Evolutionary conservation across 1,140 invertebrate genomes (phyloP), one percentile per base, ranked within the genome.

Genomic region (Eupristina koningsbergeri): DNA sequence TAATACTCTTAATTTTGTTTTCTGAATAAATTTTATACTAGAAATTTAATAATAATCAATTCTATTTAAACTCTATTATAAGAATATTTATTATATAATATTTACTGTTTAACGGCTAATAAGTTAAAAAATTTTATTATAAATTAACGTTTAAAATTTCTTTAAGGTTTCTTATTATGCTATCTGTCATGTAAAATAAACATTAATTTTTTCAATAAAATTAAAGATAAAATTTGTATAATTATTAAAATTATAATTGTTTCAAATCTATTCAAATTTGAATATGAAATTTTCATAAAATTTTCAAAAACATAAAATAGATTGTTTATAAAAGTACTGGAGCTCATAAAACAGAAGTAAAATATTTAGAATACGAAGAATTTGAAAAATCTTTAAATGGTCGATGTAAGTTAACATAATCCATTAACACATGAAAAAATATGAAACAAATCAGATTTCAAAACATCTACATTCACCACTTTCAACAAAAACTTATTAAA

Each of bases 401-500:
- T 50, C 39, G 19, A 19, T 22, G 47, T 47, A 67, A 29, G 78
- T 80, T 80, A 80, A 80, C 78, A 71, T 34, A 47, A 26, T 26
- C 67, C 80, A 81, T 81, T 81, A 81, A 39, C 53, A n/a, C 22
- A 6, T 6, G 29, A 50, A 34, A 47, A 80, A 67, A 50, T 45
- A 29, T 36, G 36, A 2, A 45, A 34, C n/a, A 29, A 80, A 80
- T 45, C 64, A 47, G 69, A 74, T 81, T 81, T 74, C 34, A 58
- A 50, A 45, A 34, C 26, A 2, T 19, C 3, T 71, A 71, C n/a
- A 71, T 71, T 71, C n/a, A 26, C 76, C n/a, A 36, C 7, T 8
- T 9, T 15, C n/a, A 50, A 22, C 19, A 67, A 36, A 81, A 61
- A 41, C 41, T 39, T 26, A 58, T 74, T 53, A 45, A 81, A 81